A percentile compares a stretch with the other conserved stretches of the same genome.
phyloP scores from a whole-genome alignment of 1,140 invertebrate genomes.

The Cydia amplana region DNA sequence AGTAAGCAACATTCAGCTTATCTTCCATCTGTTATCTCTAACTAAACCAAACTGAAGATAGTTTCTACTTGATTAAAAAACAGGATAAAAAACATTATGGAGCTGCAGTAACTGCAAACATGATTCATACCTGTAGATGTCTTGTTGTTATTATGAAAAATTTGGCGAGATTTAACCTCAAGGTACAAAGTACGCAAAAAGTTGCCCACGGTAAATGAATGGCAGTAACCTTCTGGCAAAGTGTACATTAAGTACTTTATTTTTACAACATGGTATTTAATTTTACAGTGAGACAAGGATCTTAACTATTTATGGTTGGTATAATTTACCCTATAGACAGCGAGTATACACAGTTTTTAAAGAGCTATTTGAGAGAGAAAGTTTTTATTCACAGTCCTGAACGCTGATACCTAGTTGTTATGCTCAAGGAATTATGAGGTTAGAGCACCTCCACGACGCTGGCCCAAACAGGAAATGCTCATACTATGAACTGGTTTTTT shows the following conservation, averaged over 20 bases:
- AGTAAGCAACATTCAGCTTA: not conserved
- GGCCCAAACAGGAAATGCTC: not conserved
- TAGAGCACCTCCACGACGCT: not conserved
- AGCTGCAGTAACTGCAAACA: not conserved
- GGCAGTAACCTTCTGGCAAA: not conserved
- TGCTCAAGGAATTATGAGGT: not conserved
- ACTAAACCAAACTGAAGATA: not conserved
- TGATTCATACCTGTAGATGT: not conserved
- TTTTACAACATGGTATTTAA: not conserved
- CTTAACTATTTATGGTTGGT: not conserved
- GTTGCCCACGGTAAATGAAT: not conserved
- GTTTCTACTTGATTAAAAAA: not conserved
- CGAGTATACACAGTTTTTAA: not conserved
- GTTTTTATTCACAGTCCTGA: not conserved
- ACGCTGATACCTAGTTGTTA: not conserved
- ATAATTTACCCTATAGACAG: not conserved
- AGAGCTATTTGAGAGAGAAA: not conserved
- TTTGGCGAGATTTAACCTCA: not conserved
- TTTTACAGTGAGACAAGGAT: not conserved
- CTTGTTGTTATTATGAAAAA: not conserved
- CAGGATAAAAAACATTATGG: not conserved
- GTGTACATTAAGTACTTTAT: not conserved
- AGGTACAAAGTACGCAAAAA: not conserved
- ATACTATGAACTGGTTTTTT: not conserved
- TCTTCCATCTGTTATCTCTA: not conserved